phyloP scores from a whole-genome alignment of 2,113 vertebrate genomes.

The Cochlearius cochlearius region DNA sequence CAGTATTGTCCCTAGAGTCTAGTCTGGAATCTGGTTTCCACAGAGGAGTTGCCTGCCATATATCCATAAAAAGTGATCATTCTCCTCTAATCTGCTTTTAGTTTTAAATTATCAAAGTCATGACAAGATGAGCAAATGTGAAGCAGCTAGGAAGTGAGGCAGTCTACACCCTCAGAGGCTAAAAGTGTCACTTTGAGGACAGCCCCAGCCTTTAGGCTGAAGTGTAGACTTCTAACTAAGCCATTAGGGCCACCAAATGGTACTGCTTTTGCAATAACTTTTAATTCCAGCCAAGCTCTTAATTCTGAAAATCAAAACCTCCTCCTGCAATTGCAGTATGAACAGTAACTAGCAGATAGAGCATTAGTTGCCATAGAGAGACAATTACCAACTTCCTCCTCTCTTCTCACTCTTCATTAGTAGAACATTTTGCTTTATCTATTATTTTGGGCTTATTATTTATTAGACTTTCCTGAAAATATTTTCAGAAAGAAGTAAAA shows the following conservation, averaged over 20 bases:
- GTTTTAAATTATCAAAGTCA: background rate
- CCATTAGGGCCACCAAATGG: conserved; percentile 6
- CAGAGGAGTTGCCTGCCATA: background rate
- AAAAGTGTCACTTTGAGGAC: background rate
- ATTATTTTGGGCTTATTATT: background rate
- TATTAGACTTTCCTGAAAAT: background rate
- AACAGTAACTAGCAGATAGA: background rate
- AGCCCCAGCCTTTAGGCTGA: background rate
- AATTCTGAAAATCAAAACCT: conserved; percentile 37
- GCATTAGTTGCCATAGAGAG: background rate
- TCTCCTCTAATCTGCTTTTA: background rate
- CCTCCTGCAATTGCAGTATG: background rate
- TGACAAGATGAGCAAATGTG: background rate
- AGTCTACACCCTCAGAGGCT: background rate
- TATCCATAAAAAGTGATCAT: background rate
- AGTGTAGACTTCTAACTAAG: conserved; percentile 17
- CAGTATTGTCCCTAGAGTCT: background rate
- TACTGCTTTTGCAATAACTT: conserved; percentile 2
- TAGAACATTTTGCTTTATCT: background rate
- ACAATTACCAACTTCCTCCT: background rate
- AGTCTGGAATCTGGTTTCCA: background rate
- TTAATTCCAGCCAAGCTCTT: conserved; percentile 20
- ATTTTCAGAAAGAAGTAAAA: background rate
- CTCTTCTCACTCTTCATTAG: background rate
- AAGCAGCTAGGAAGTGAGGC: background rate